Base-by-base conservation (phyloP, 1,140 invertebrate species). In the Epicauta chinensis region DNA sequence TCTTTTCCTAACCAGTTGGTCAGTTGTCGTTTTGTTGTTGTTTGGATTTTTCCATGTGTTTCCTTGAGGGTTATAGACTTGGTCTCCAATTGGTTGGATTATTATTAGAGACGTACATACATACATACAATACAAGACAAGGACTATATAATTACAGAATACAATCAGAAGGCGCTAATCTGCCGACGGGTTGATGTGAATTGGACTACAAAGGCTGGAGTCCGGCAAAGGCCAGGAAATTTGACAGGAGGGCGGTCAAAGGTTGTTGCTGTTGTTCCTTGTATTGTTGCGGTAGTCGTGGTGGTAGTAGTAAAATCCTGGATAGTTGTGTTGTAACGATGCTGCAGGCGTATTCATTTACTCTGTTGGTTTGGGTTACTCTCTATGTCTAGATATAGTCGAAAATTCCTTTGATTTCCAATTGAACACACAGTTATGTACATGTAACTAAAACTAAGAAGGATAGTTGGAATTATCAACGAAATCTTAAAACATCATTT, bases 231-330 rank as follows among this genome's bases (percentile, higher is more conserved):
- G 59, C 56, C 61, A 63, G 61, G 61, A 63, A 63, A 63, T 63
- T 63, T 63, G 61, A 63, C 61, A 60, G 61, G 43, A 55, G 56
- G 61, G n/a, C n/a, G n/a, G 61, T 63, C 61, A 63, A 63, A 61
- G 60, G 60, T 61, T 56, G 56, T 57, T 12, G 49, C 51, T 34
- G 15, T 41, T 47, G 36, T 36, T 29, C 31, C 46, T 34, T 34
- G 12, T 23, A 23, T 23, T 23, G 23, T 23, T 23, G 23, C 6
- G 17, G 23, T 23, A 7, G 1, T 23, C 4, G 23, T 23, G 23
- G 23, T 23, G 23, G 23, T 23, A 23, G 23, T 23, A 23, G 23
- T 23, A 23, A 23, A 23, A 23, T 23, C 23, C 4, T 23, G 23
- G 23, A 7, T 23, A 23, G 23, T 23, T 23, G 23, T n/a, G n/a